These are phyloP conservation scores for Apus apus DNA, from an alignment of 2,113 vertebrate genomes.

Conservation along the genomic window DNA sequence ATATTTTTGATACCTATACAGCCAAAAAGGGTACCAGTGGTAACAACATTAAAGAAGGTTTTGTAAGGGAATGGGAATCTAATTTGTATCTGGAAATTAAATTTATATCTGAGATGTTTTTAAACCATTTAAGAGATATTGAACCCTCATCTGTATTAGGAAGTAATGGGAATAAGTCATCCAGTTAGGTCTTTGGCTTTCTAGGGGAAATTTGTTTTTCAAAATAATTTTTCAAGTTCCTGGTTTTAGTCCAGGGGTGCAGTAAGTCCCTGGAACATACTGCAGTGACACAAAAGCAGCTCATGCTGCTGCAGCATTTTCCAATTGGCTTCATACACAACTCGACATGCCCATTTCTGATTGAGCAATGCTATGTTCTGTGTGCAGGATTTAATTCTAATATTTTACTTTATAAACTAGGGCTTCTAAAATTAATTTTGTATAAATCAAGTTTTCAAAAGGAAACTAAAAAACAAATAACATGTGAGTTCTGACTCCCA, in stretches of 20 bases:
- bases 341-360: not conserved
- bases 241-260: not conserved
- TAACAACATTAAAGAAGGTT: constrained; percentile 49
- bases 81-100: constrained; percentile 61
- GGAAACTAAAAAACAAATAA: not conserved
- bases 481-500: not conserved
- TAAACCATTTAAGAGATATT: constrained; percentile 6
- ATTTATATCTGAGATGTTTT: constrained; percentile 42
- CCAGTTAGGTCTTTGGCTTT: not conserved
- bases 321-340: not conserved
- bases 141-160: not conserved
- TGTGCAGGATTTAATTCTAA: not conserved
- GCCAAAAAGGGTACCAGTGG: not conserved
- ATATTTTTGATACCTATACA: constrained; percentile 13
- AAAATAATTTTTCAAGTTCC: not conserved
- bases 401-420: not conserved
- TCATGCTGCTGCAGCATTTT: not conserved
- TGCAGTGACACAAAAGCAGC: not conserved
- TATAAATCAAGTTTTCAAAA: not conserved
- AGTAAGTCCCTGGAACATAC: not conserved
- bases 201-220: not conserved
- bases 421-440: not conserved
- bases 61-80: constrained; percentile 38
- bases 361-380: not conserved
- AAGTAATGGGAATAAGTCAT: not conserved